phyloP scores from a whole-genome alignment of 2,797 vertebrate genomes.

The Sciaenops ocellatus region DNA sequence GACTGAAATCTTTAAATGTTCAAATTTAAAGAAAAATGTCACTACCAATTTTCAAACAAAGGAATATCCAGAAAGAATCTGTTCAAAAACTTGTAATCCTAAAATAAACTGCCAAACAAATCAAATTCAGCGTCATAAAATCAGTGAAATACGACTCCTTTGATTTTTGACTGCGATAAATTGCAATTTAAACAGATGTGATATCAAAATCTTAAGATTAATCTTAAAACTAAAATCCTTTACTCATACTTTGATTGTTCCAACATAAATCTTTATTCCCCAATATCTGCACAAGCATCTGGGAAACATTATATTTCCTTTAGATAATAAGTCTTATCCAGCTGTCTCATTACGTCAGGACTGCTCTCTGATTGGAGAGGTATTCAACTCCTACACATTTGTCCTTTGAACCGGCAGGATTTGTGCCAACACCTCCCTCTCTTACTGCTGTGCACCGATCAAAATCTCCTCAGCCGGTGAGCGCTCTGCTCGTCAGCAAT shows the following conservation, averaged over 20 bases:
- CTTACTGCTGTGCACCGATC: constrained; percentile 52
- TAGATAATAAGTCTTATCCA: constrained; percentile 54
- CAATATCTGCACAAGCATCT: constrained; percentile 32
- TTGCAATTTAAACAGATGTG: not conserved
- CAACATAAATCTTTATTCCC: constrained; percentile 18
- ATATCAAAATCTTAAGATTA: not conserved
- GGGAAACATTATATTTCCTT: constrained; percentile 35
- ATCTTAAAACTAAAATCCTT: constrained; percentile 16
- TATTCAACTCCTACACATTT: constrained; percentile 69
- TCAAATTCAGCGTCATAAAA: not conserved
- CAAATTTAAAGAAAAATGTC: not conserved
- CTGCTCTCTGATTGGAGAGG: constrained; percentile 50
- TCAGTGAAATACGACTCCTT: not conserved
- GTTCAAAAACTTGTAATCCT: not conserved
- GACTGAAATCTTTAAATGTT: not conserved
- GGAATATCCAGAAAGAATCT: not conserved
- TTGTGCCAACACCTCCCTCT: constrained; percentile 26
- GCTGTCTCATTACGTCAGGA: constrained; percentile 67
- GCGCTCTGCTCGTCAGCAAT: constrained; percentile 75
- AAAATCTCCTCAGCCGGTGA: constrained; percentile 74
- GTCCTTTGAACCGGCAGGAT: constrained; percentile 71
- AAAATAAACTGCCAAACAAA: not conserved
- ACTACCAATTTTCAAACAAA: not conserved
- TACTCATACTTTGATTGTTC: constrained; percentile 28
- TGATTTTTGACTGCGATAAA: constrained; percentile 4